Conservation (phyloP, 1,140 invertebrate species). For the Octopus bimaculoides region DNA sequence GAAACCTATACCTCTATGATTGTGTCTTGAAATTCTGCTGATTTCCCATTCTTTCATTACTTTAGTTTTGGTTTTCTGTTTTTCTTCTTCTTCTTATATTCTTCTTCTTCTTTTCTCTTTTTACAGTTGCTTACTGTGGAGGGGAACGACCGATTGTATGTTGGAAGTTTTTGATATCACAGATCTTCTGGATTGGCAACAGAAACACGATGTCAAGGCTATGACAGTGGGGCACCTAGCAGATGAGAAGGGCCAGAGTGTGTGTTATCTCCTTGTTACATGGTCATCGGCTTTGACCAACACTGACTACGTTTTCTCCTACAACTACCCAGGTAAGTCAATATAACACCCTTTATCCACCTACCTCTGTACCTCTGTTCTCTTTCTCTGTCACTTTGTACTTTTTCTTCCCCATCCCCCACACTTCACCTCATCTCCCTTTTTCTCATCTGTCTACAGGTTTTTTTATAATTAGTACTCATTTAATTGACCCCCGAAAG, state of each 20-base stretch:
- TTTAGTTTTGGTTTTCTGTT: not conserved
- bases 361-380: too few relatives aligned
- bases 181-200: not conserved
- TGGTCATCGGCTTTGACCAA: not conserved
- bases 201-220: not conserved
- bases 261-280: not conserved
- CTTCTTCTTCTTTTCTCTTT: not conserved
- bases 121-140: slow-evolving; percentile 7
- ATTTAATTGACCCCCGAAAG: too few relatives aligned
- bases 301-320: not conserved
- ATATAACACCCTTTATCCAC: not conserved
- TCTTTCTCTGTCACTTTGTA: too few relatives aligned
- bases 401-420: too few relatives aligned
- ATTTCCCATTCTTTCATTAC: not conserved
- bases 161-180: slow-evolving; percentile 4
- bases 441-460: too few relatives aligned
- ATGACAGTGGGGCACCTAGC: not conserved
- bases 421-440: too few relatives aligned
- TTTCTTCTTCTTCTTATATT: not conserved
- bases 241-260: not conserved
- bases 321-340: slow-evolving; percentile 10
- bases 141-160: not conserved
- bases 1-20: too few relatives aligned
- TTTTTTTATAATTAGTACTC: too few relatives aligned
- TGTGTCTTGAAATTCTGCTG: too few relatives aligned